Evolutionary conservation across 35 echinoderm and acorn worm species (phyloP).

Genomic region (Ophioderma brevispina): DNA sequence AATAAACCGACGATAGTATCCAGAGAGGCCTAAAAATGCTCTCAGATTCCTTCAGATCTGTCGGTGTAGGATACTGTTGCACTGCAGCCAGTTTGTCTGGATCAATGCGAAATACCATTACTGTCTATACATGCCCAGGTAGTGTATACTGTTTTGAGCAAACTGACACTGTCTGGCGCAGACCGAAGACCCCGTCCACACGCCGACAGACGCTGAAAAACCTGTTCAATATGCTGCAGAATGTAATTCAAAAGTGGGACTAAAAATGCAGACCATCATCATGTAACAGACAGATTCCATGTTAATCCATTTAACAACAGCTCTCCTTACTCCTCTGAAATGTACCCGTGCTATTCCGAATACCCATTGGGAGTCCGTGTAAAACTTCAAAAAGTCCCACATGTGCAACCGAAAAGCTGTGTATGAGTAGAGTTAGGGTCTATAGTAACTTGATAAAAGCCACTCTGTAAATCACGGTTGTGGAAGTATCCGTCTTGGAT

Average conservation of each 20-base stretch:
- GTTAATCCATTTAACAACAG: conserved; percentile 12
- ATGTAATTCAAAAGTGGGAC: conserved; percentile 11
- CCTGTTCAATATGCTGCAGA: no score
- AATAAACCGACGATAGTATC: no score
- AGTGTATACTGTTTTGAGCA: no score
- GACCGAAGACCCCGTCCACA: no score
- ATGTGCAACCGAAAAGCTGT: conserved; percentile 39
- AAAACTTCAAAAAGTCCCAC: conserved; percentile 22
- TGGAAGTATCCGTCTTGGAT: not conserved
- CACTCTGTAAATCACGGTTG: not conserved
- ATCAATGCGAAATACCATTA: no score
- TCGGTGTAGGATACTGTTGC: no score
- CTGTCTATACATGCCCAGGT: no score
- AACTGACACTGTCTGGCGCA: no score
- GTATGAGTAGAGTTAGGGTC: not conserved
- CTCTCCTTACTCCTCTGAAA: conserved; percentile 36
- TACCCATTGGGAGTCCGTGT: conserved; percentile 9
- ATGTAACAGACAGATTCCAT: conserved; percentile 32
- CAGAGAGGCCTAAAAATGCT: no score
- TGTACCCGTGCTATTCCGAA: not conserved
- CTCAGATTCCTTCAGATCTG: no score
- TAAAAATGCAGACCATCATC: conserved; percentile 23
- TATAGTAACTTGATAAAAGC: not conserved
- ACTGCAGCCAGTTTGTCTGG: no score
- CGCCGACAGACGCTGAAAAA: no score